A percentile compares a stretch with the other conserved stretches of the same genome.
These are phyloP conservation scores for Hippasteria phrygiana DNA, from an alignment of 53 echinoderm and acorn worm genomes.

Conservation along the genomic window DNA sequence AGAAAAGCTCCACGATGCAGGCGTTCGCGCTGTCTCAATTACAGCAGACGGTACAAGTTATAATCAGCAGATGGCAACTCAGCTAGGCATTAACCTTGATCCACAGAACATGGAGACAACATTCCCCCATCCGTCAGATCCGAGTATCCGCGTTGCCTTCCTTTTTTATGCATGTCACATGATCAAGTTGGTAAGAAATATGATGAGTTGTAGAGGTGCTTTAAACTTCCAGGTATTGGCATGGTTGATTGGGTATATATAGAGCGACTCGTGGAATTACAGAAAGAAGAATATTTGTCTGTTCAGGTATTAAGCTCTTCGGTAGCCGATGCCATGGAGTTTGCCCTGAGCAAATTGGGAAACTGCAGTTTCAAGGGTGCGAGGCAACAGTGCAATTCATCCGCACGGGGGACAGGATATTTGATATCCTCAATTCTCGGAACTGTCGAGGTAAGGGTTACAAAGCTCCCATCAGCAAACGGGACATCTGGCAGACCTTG, in stretches of 20 bases:
- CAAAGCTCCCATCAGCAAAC: conserved; percentile 26
- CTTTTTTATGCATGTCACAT: conserved; percentile 76
- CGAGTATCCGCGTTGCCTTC: conserved; percentile 65
- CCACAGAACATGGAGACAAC: conserved; percentile 40
- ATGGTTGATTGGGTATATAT: conserved; percentile 66
- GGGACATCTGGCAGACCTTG: conserved; percentile 15
- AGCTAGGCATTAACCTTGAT: conserved; percentile 26
- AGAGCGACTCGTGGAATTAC: conserved; percentile 51
- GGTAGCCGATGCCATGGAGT: conserved; percentile 65
- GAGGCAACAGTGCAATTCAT: conserved; percentile 72
- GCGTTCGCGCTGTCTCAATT: conserved; percentile 30
- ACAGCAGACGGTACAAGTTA: conserved; percentile 28
- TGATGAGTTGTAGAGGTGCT: conserved; percentile 56
- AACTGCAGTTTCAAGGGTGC: conserved; percentile 63
- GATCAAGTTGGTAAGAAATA: conserved; percentile 56
- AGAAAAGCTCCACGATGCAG: conserved; percentile 34
- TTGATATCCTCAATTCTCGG: conserved; percentile 68
- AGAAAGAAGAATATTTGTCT: conserved; percentile 57
- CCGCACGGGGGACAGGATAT: conserved; percentile 62
- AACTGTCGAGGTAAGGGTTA: conserved; percentile 50
- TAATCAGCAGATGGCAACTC: conserved; percentile 41
- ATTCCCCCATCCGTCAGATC: conserved; percentile 60
- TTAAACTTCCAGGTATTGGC: conserved; percentile 53
- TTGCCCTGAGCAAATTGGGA: conserved; percentile 47
- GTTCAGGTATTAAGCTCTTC: conserved; percentile 68